Evolutionary conservation across 2,113 vertebrate genomes (phyloP), one percentile per base, ranked within the genome.

Genomic region (Haemorhous mexicanus): DNA sequence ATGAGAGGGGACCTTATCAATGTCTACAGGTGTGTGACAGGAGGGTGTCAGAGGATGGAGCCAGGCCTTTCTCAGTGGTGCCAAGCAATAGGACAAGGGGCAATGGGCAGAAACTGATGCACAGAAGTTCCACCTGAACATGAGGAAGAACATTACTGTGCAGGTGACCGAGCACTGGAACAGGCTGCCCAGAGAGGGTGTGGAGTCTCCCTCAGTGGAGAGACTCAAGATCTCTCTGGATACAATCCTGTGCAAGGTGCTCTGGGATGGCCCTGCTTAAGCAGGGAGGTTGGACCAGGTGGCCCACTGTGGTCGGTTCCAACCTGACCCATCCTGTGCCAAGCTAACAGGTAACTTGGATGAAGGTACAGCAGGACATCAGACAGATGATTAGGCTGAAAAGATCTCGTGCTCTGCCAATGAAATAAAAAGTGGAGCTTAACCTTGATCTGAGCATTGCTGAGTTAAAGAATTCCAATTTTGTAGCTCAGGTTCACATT

Each of bases 81-180:
- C 37, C 52, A 52, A 37, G 46, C 69, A 82, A 13, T 8, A n/a
- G 46, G 46, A 61, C 20, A 61, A 41, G 47, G 41, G 17, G 30
- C 30, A 69, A 3, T 6, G 14, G 24, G n/a, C 47, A 68, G 30
- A 62, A 61, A 55, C 2, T 2, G n/a, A 47, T 22, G 20, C 26
- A 41, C 24, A 32, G n/a, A 32, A 55, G 14, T 76, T 62, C 20
- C 47, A 76, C 39, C 27, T 30, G 9, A 68, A 39, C 1, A 21
- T 1, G 3, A 47, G 16, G 13, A 47, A 53, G 46, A 61, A 47
- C 3, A 5, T 17, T 22, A 22, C 21, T 32, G 17, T 47, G 14
- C 0, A 0, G 55, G 8, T 39, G 14, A 52, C 3, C 0, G 0
- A 26, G 46, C 33, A 24, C 24, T 67, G 46, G 61, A 39, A 39